Evolutionary conservation across 2,888 invertebrate genomes (phyloP).

Genomic region (Lasioglossum calceatum): DNA sequence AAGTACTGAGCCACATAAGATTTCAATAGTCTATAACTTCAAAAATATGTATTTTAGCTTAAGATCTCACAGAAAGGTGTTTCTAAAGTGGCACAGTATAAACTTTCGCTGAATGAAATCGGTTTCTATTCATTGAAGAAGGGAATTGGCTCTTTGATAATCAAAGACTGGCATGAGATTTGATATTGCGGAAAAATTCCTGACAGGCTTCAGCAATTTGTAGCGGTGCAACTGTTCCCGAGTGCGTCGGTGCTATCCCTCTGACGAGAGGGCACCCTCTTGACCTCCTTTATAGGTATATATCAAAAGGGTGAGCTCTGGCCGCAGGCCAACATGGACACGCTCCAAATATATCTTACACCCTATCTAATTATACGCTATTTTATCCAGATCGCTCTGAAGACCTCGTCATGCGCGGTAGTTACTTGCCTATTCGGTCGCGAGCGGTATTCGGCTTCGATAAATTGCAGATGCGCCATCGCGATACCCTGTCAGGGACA

Average conservation of each 20-base stretch:
- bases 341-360: constrained; percentile 84
- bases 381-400: constrained; percentile 82
- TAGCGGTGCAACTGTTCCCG: constrained; percentile 67
- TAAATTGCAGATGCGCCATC: constrained; percentile 72
- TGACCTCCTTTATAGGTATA: constrained; percentile 69
- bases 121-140: background rate
- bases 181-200: constrained; percentile 28
- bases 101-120: background rate
- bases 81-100: background rate
- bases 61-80: background rate
- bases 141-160: background rate
- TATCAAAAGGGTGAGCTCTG: constrained; percentile 77
- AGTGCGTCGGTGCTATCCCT: constrained; percentile 62
- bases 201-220: constrained; percentile 42
- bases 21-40: background rate
- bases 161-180: background rate
- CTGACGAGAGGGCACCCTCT: constrained; percentile 67
- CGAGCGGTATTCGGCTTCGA: constrained; percentile 73
- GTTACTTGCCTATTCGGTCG: constrained; percentile 78
- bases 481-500: constrained; percentile 29
- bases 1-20: background rate
- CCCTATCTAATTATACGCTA: constrained; percentile 84
- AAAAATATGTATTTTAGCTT: background rate
- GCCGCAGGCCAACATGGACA: constrained; percentile 82
- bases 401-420: constrained; percentile 80